phyloP scores from a whole-genome alignment of 2,888 invertebrate species.

The Prosapia bicincta region DNA sequence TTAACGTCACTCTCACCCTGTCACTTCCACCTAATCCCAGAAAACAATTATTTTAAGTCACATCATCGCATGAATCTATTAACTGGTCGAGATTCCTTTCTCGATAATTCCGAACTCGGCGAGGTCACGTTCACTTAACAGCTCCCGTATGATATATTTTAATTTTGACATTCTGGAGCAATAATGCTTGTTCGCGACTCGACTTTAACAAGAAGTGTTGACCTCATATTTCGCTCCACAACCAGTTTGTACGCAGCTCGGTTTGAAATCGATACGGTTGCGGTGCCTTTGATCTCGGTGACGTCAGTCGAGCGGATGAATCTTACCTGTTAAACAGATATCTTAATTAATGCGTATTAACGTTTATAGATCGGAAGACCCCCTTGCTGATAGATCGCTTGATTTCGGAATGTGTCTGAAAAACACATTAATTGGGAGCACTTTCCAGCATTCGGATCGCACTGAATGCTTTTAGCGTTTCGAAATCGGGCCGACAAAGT shows the following conservation, averaged over 20 bases:
- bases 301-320: background rate
- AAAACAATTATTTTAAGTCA: background rate
- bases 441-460: background rate
- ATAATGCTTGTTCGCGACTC: background rate
- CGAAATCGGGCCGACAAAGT: background rate
- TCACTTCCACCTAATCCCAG: too few species aligned
- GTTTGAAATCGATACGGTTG: background rate
- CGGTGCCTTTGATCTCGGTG: background rate
- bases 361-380: background rate
- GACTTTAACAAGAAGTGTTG: background rate
- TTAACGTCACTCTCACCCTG: background rate
- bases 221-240: background rate
- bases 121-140: background rate
- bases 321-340: background rate
- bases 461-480: background rate
- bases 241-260: background rate
- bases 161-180: background rate
- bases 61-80: background rate
- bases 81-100: background rate
- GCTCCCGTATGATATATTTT: background rate
- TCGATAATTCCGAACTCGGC: background rate
- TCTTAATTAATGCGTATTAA: background rate
- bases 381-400: background rate
- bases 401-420: background rate
- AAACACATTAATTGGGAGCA: constrained; percentile 1